Evolutionary conservation across 1,140 invertebrate species (phyloP), one percentile per base, ranked within the genome.

Genomic region (Zaprionus africanus): DNA sequence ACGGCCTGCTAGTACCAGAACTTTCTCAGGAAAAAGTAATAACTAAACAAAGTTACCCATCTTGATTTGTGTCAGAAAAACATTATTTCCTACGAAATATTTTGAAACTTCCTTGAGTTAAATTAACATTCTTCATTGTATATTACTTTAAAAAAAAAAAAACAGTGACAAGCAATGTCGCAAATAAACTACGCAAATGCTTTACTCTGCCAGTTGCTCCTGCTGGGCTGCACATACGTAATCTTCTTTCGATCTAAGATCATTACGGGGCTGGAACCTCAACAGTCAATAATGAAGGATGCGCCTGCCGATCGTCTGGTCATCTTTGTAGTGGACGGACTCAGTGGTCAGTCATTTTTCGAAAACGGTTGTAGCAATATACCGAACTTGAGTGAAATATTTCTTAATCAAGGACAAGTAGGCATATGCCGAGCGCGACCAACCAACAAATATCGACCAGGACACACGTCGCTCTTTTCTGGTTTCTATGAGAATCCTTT

Each of bases 401-500:
- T 88, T 56, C 94, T 81, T 92, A 93, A 76, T 1, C 67, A 94
- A 86, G 97, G 97, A 54, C 93, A 95, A 41, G 98, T 96, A 95
- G 98, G 98, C 43, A 95, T 99, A 66, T 98, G 79, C 98, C 98
- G 1, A 94, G 96, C 90, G 96, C 99, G 1, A 17, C n/a, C 11
- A 19, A 46, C 41, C 4, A 51, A 13, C 5, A 24, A 5, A 13
- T 24, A 5, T 98, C 98, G 0, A 99, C 98, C 26, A 98, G 99
- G 19, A 98, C 98, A 0, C 97, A 99, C 94, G 97, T 99, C 19
- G 98, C 94, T 99, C 0, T 96, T 98, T 83, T 97, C 97, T 73
- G 92, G 98, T 7, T 96, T 99, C 61, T 98, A 99, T 94, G 98
- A 99, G 95, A 98, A 99, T 94, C 98, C 99, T 22, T 98, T 97